Evolutionary conservation across 2,888 invertebrate species (phyloP), one percentile per base, ranked within the genome.

Genomic region (Onchidella celtica): DNA sequence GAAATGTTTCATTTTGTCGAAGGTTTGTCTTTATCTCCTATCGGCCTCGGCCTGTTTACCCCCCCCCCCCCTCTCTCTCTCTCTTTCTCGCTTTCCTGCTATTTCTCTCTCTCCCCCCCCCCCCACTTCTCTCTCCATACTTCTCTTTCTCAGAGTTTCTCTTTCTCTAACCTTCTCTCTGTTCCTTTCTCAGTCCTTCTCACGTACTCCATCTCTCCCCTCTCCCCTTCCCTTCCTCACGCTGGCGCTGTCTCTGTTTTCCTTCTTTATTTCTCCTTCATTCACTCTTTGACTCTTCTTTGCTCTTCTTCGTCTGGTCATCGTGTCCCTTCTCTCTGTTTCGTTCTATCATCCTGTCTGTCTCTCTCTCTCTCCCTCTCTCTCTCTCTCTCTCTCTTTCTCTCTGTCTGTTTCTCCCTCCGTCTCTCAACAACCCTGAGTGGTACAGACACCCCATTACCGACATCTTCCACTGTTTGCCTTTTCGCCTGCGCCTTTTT

Each of bases 401-500:
- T n/a, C n/a, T n/a, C n/a, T n/a, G 21, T 40, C 2, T n/a, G n/a
- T 40, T n/a, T n/a, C 21, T 32, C 21, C 59, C 24, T 59, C 34
- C 59, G 59, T n/a, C 17, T 34, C 27, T 65, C 65, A 29, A 47
- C 47, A 47, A 47, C 47, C 47, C 47, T 47, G 6, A 6, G 47
- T 47, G 9, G 6, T 34, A 70, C 14, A 36, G 65, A 27, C 63
- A 38, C 59, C 65, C n/a, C 63, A 61, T 63, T 63, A 75, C 36
- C 55, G 40, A 3, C 75, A 40, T 75, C 63, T 75, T 32, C 32
- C 11, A 21, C 2, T 40, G 40, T 75, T 75, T 63, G 63, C 38
- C 40, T 40, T 63, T 75, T 34, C 63, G 75, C 40, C 38, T 75
- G 59, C 3, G 38, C 27, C 34, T 63, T 75, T 66, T 61, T 75